Conservation (phyloP, 1,140 invertebrate genomes). For the Cydia pomonella region DNA sequence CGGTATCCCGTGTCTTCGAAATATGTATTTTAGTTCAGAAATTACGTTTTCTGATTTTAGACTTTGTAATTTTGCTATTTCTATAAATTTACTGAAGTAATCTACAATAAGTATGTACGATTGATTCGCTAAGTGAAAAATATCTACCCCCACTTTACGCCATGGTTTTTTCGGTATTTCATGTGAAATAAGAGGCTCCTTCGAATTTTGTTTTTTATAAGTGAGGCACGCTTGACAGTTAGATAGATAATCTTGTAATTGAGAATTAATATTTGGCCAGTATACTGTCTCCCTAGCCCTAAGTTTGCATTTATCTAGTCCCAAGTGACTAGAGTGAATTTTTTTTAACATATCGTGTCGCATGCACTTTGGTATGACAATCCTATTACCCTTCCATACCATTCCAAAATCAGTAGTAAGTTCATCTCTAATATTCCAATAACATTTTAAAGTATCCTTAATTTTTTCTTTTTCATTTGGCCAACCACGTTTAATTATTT, state of each 20-base stretch:
- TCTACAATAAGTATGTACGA: slow-evolving; percentile 59
- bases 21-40: slow-evolving; percentile 48
- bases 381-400: slow-evolving; percentile 45
- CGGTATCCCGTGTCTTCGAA: slow-evolving; percentile 65
- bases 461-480: neutral
- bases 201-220: slow-evolving; percentile 42
- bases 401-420: slow-evolving; percentile 51
- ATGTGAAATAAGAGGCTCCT: slow-evolving; percentile 54
- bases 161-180: slow-evolving; percentile 42
- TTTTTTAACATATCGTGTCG: slow-evolving; percentile 50
- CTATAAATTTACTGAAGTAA: slow-evolving; percentile 58
- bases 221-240: slow-evolving; percentile 35
- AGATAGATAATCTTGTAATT: slow-evolving; percentile 34
- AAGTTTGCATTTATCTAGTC: slow-evolving; percentile 34
- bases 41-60: slow-evolving; percentile 41
- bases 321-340: slow-evolving; percentile 28
- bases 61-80: slow-evolving; percentile 42
- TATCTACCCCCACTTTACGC: slow-evolving; percentile 42
- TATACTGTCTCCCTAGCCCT: too few species aligned
- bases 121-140: slow-evolving; percentile 53
- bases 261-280: slow-evolving; percentile 34
- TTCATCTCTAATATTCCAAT: slow-evolving; percentile 39
- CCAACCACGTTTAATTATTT: slow-evolving; percentile 33
- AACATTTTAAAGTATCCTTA: slow-evolving; percentile 12
- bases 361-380: slow-evolving; percentile 42